Conservation (phyloP, 2,113 vertebrate species). For the Todiramphus chloris region DNA sequence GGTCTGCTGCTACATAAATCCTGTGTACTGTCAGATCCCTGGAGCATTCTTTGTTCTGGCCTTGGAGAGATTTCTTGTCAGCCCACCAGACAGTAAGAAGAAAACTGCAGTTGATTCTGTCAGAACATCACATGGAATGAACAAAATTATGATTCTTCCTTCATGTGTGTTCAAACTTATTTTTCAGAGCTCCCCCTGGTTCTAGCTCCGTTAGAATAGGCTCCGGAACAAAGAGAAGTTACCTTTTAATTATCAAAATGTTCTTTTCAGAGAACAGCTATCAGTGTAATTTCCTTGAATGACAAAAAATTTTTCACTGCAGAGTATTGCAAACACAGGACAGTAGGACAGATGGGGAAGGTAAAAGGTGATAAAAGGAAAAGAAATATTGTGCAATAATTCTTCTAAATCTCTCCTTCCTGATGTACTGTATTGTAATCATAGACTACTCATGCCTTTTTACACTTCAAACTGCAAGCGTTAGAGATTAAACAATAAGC, state of each 20-base stretch:
- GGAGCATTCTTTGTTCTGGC: conserved; percentile 67
- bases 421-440: not conserved
- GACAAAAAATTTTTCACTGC: not conserved
- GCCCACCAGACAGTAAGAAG: conserved; percentile 26
- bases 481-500: conserved; percentile 47
- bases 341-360: not conserved
- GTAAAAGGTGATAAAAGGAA: conserved; percentile 41
- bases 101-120: conserved; percentile 57
- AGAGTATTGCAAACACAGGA: not conserved
- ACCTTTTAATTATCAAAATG: not conserved
- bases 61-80: conserved; percentile 63
- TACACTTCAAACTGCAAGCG: conserved; percentile 5
- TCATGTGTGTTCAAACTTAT: not conserved
- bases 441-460: not conserved
- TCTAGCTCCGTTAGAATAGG: not conserved
- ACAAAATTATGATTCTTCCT: conserved; percentile 6
- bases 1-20: conserved; percentile 62
- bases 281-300: not conserved
- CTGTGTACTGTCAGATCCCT: conserved; percentile 51
- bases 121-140: conserved; percentile 35
- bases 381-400: conserved; percentile 29
- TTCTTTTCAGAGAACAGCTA: conserved; percentile 1
- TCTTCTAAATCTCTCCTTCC: conserved; percentile 18
- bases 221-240: not conserved
- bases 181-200: not conserved